These are phyloP conservation scores for Synergus gifuensis DNA, from an alignment of 2,888 invertebrate species.

Conservation along the genomic window DNA sequence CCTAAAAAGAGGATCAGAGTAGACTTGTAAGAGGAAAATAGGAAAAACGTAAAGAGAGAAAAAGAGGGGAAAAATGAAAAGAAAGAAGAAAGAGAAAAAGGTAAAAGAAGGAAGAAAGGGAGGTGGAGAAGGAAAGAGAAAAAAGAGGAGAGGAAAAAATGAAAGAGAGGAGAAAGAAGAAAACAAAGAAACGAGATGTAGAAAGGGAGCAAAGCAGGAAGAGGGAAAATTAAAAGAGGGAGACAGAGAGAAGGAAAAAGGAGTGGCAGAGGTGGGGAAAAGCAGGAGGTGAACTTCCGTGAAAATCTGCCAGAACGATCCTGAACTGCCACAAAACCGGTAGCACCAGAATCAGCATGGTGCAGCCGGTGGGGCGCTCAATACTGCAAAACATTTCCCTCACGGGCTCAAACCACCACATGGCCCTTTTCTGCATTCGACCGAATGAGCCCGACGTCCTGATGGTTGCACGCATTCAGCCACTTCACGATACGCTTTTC, in stretches of 20 bases:
- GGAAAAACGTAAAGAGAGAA: constrained; percentile 47
- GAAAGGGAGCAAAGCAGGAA: constrained; percentile 16
- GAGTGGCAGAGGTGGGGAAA: constrained; percentile 37
- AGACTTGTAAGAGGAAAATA: neutral
- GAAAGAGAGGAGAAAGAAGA: constrained; percentile 47
- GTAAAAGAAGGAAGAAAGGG: constrained; percentile 33
- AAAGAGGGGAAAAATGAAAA: constrained; percentile 11
- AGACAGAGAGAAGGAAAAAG: constrained; percentile 23
- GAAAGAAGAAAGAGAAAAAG: constrained; percentile 21
- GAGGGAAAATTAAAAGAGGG: constrained; percentile 45
- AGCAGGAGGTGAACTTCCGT: constrained; percentile 45
- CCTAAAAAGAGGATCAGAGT: neutral
- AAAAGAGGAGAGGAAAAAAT: constrained; percentile 10
- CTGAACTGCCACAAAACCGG: constrained; percentile 44
- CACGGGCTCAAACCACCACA: constrained; percentile 54
- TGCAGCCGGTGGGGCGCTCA: constrained; percentile 57
- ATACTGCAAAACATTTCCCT: constrained; percentile 70
- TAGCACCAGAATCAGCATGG: constrained; percentile 37
- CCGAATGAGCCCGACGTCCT: constrained; percentile 48
- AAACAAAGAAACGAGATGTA: constrained; percentile 16
- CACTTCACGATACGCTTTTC: constrained; percentile 50
- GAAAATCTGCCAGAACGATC: constrained; percentile 46
- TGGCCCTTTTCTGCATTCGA: constrained; percentile 62
- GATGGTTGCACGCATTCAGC: constrained; percentile 34
- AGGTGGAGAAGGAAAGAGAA: neutral